These are phyloP conservation scores for Gallinago stenura DNA, from an alignment of 2,797 vertebrate species.

Conservation along the genomic window DNA sequence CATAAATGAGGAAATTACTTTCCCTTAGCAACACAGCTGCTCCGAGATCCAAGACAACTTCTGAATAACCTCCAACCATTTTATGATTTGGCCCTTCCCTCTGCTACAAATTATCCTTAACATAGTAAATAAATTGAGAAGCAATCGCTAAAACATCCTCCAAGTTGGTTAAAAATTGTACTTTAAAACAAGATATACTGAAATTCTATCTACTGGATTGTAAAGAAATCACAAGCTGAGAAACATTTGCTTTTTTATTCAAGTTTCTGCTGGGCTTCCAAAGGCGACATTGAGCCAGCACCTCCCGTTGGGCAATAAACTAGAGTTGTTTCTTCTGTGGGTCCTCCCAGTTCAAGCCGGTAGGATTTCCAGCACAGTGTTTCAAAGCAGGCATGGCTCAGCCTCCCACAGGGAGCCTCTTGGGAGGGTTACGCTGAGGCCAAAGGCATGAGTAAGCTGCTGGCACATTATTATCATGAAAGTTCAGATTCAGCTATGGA, in stretches of 20 bases:
- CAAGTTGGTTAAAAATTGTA: not conserved
- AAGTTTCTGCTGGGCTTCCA: not conserved
- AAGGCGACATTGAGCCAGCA: not conserved
- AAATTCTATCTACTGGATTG: not conserved
- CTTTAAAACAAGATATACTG: not conserved
- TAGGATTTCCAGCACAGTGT: not conserved
- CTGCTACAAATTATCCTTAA: not conserved
- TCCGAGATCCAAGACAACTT: not conserved
- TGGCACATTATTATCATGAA: not conserved
- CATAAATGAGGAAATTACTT: conserved; percentile 5
- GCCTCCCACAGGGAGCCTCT: not conserved
- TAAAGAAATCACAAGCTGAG: not conserved
- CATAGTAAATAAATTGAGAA: not conserved
- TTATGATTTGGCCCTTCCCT: not conserved
- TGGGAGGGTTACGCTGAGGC: not conserved
- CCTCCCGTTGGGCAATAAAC: not conserved
- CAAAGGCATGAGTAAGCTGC: not conserved
- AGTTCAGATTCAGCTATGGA: not conserved
- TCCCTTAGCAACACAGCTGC: not conserved
- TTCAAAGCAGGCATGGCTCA: not conserved
- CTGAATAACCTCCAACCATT: not conserved
- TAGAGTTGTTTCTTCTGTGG: not conserved
- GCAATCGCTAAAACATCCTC: not conserved
- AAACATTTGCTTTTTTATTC: not conserved
- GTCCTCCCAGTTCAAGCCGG: not conserved